Conservation (phyloP, 2,113 vertebrate species). For the Carassius auratus region DNA sequence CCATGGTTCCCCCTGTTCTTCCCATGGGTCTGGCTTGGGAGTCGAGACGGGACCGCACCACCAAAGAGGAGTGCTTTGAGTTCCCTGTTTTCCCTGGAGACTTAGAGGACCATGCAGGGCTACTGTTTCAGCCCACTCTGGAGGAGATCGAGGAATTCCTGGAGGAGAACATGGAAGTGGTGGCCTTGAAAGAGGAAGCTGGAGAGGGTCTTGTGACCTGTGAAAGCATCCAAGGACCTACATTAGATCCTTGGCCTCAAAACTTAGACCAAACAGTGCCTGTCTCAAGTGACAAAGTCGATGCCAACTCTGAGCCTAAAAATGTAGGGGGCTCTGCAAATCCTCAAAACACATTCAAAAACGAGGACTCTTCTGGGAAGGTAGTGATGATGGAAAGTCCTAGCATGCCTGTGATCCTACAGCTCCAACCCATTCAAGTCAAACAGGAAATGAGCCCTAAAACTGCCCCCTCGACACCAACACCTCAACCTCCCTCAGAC, state of each 20-base stretch:
- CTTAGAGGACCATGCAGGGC: constrained; percentile 82
- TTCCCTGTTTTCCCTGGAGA: constrained; percentile 86
- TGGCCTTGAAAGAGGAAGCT: constrained; percentile 57
- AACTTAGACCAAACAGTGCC: constrained; percentile 82
- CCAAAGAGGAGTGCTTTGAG: constrained; percentile 86
- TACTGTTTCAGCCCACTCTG: constrained; percentile 93
- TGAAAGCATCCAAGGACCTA: constrained; percentile 69
- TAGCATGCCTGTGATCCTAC: constrained; percentile 85
- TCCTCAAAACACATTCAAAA: constrained; percentile 61
- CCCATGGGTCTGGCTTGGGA: constrained; percentile 82
- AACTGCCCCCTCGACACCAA: constrained; percentile 60
- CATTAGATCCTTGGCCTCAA: constrained; percentile 49
- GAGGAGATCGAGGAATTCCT: constrained; percentile 99
- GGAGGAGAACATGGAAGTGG: constrained; percentile 93
- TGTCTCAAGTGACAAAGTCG: constrained; percentile 41
- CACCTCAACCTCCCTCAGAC: constrained; percentile 70
- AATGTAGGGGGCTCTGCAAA: constrained; percentile 55
- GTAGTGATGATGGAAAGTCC: constrained; percentile 70
- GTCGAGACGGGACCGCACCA: constrained; percentile 76
- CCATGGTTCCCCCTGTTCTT: constrained; percentile 61
- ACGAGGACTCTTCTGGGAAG: constrained; percentile 72
- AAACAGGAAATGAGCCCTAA: constrained; percentile 81
- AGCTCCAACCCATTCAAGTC: constrained; percentile 90
- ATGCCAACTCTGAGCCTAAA: constrained; percentile 69
- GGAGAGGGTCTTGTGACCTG: constrained; percentile 69